Percentiles rank a stretch among this genome's conserved stretches.
Evolutionary conservation across 2,797 vertebrate genomes (phyloP).

Genomic region (Nyctalus aviator): DNA sequence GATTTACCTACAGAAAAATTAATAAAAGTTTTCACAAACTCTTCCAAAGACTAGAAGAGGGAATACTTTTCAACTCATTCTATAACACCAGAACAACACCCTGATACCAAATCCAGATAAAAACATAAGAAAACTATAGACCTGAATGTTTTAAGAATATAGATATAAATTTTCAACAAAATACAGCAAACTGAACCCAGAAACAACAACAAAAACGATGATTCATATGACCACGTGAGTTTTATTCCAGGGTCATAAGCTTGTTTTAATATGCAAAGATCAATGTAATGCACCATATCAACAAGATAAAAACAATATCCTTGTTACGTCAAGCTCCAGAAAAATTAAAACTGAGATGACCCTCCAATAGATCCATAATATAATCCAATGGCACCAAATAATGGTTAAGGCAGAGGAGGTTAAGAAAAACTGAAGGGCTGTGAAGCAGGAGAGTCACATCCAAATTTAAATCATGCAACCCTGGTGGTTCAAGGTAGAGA

Average conservation of each 20-base stretch:
- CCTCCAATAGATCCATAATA: background rate
- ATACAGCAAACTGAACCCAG: conserved; percentile 21
- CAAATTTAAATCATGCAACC: background rate
- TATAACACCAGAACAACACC: background rate
- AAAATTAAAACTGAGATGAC: background rate
- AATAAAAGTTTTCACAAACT: background rate
- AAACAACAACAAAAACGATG: background rate
- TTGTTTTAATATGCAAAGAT: background rate
- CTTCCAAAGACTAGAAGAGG: conserved; percentile 20
- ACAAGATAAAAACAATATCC: background rate
- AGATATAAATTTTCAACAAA: background rate
- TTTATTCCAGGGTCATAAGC: background rate
- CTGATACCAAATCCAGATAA: background rate
- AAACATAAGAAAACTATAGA: background rate
- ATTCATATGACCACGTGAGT: conserved; percentile 27
- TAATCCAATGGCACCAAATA: background rate
- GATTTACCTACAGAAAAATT: background rate
- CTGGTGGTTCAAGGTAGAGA: background rate
- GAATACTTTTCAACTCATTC: background rate
- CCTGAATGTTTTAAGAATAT: background rate
- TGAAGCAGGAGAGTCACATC: background rate
- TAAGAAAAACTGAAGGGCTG: background rate
- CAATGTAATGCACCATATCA: background rate
- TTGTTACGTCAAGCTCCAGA: background rate
- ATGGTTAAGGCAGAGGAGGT: background rate